Evolutionary conservation across 2,888 invertebrate genomes (phyloP).

Genomic region (Cantharis flavilabris): DNA sequence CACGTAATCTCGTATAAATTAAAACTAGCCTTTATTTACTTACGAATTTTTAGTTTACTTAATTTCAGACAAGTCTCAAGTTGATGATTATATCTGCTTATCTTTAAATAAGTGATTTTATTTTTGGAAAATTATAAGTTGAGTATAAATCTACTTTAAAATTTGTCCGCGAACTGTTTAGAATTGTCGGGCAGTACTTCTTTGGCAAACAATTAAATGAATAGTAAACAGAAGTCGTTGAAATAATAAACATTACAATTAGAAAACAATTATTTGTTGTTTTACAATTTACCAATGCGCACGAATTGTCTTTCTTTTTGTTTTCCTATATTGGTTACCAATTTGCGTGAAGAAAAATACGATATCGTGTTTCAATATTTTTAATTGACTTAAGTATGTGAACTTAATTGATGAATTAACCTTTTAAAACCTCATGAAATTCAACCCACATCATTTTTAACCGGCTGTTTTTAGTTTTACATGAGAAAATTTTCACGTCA

Average conservation of each 20-base stretch:
- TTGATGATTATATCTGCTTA: background rate
- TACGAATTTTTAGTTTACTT: background rate
- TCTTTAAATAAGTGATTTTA: background rate
- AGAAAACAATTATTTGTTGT: slow-evolving; percentile 5
- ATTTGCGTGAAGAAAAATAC: background rate
- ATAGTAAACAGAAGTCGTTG: background rate
- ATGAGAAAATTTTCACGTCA: background rate
- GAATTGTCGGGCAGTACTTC: background rate
- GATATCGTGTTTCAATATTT: background rate
- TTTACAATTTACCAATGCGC: background rate
- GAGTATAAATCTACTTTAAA: background rate
- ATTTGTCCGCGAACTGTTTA: background rate
- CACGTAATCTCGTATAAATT: background rate
- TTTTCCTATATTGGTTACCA: background rate
- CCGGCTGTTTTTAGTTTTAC: background rate
- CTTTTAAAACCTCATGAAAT: background rate
- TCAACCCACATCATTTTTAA: background rate
- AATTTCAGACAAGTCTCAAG: background rate
- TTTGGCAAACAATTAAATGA: slow-evolving; percentile 6
- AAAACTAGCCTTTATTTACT: background rate
- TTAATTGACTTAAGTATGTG: background rate
- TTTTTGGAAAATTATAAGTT: background rate
- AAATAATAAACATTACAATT: background rate
- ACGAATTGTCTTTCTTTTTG: background rate
- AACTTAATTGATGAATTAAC: background rate